Percentiles rank a stretch among this genome's conserved stretches.
Conservation (phyloP, 1,140 invertebrate genomes). For the Centruroides sculpturatus region DNA sequence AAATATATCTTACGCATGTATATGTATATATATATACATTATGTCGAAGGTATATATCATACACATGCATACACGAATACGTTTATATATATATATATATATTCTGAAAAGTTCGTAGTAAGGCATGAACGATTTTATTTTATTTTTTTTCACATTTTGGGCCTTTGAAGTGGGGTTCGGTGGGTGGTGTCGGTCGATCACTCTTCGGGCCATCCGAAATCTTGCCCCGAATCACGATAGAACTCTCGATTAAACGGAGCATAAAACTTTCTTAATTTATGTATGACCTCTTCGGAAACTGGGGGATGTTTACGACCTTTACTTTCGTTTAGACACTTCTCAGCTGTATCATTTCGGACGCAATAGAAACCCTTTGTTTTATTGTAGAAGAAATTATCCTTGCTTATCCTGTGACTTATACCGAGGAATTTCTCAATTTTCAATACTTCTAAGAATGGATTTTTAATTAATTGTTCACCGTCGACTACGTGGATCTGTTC, state of each 20-base stretch:
- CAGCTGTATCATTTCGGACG: conserved; percentile 23
- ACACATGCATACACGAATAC: too few species aligned
- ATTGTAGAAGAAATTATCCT: conserved; percentile 37
- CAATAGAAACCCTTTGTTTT: conserved; percentile 40
- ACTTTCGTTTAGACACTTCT: conserved; percentile 29
- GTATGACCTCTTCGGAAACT: conserved; percentile 24
- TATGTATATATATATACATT: too few species aligned
- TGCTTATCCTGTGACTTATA: conserved; percentile 28
- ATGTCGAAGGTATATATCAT: too few species aligned
- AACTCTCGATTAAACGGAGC: conserved; percentile 27
- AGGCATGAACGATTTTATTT: too few species aligned
- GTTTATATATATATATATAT: too few species aligned
- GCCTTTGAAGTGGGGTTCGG: too few species aligned
- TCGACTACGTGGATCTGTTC: conserved; percentile 39
- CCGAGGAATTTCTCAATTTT: conserved; percentile 38
- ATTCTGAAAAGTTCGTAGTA: too few species aligned
- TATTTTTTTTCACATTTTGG: too few species aligned
- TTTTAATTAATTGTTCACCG: conserved; percentile 36
- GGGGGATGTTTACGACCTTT: conserved; percentile 32
- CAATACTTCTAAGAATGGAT: conserved; percentile 36
- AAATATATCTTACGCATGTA: too few species aligned
- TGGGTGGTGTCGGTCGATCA: conserved; percentile 11
- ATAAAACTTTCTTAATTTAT: conserved; percentile 28
- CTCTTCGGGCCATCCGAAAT: conserved; percentile 25
- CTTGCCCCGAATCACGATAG: conserved; percentile 21